Evolutionary conservation across 2,888 invertebrate genomes (phyloP).

Genomic region (Drosophila mulleri): DNA sequence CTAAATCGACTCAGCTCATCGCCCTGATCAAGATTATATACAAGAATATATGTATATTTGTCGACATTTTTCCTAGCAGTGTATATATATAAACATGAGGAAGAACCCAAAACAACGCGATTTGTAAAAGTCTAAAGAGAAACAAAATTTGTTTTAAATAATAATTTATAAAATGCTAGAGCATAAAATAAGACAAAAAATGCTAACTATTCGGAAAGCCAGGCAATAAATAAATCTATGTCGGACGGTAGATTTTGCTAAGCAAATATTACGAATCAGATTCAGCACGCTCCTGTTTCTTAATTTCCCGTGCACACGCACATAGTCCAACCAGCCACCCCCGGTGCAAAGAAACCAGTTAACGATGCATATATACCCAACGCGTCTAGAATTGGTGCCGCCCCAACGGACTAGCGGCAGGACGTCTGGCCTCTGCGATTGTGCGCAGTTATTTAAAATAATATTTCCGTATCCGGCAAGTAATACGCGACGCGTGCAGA

Average conservation of each 20-base stretch:
- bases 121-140: too few relatives aligned
- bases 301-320: constrained; percentile 79
- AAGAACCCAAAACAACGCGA: too few relatives aligned
- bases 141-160: too few relatives aligned
- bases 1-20: too few relatives aligned
- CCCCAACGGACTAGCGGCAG: constrained; percentile 22
- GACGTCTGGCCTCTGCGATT: constrained; percentile 39
- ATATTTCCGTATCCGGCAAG: constrained; percentile 78
- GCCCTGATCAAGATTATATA: too few relatives aligned
- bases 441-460: constrained; percentile 73
- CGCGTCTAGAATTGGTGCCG: constrained; percentile 21
- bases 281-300: constrained; percentile 73
- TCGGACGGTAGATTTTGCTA: constrained; percentile 50
- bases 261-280: constrained; percentile 73
- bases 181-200: background rate
- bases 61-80: too few relatives aligned
- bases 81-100: too few relatives aligned
- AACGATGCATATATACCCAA: constrained; percentile 14
- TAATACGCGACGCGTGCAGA: constrained; percentile 72
- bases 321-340: constrained; percentile 34
- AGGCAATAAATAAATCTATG: constrained; percentile 61
- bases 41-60: too few relatives aligned
- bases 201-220: constrained; percentile 11
- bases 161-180: too few relatives aligned
- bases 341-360: constrained; percentile 29